Evolutionary conservation across 2,113 vertebrate species (phyloP), one percentile per base, ranked within the genome.

Genomic region (Zosterops hypoxanthus): DNA sequence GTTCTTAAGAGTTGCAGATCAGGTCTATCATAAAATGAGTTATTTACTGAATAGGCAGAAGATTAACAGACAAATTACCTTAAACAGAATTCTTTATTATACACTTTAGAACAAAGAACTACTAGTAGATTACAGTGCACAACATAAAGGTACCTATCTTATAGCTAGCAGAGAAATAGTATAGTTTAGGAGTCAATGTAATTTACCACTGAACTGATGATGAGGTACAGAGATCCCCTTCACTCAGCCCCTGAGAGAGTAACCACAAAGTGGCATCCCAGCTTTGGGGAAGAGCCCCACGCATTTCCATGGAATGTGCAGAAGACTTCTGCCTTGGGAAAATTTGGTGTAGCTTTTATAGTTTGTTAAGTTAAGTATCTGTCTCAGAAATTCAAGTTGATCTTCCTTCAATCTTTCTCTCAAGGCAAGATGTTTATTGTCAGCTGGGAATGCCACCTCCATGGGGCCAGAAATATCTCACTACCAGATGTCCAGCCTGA

Each of bases 221-320:
- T 31, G 34, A 28, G 25, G 21, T 42, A 8, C 52, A 11, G 12
- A 59, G 25, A 21, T 42, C 14, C 3, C 34, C 75, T 75, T 65
- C 16, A 14, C 21, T 68, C 61, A 59, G 0, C 17, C 20, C 52
- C 11, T 0, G 0, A 25, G 34, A 49, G 29, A 34, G 44, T 17
- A 31, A 14, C 25, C 61, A 50, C 44, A 42, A 42, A 59, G 44
- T 34, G 25, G 4, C 3, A 5, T 66, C 61, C 31, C 21, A 29
- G 0, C 44, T 34, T 50, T 21, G 25, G 52, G 52, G 11, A 21
- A 50, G 36, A 41, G 52, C 34, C 50, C 52, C 52, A 42, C 15
- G 29, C 21, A 7, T 50, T 66, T 31, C 42, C 31, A 34, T 8
- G 4, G 21, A 26, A 50, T 6, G 8, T 42, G 34, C 60, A 57